Conservation (phyloP, 2,888 invertebrate genomes). For the Melolontha melolontha region DNA sequence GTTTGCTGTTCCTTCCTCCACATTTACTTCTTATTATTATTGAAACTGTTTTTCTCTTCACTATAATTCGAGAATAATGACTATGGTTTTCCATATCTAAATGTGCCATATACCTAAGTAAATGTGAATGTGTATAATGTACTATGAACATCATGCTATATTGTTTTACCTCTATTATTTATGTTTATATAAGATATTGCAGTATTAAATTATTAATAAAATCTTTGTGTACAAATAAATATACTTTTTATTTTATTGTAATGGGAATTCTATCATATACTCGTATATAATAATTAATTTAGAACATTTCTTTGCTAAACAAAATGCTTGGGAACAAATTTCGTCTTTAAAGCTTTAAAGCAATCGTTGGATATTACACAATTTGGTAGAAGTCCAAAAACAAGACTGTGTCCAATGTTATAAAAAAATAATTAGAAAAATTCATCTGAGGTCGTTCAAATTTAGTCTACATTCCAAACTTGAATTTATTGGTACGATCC, state of each 20-base stretch:
- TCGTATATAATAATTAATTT: too few species aligned
- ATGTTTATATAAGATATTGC: conserved; percentile 49
- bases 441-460: too few species aligned
- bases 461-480: too few species aligned
- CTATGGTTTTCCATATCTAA: conserved; percentile 35
- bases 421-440: too few species aligned
- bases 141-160: conserved; percentile 6
- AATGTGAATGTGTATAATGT: conserved; percentile 39
- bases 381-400: too few species aligned
- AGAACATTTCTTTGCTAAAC: too few species aligned
- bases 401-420: too few species aligned
- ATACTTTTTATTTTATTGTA: neutral
- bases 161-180: conserved; percentile 43
- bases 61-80: neutral
- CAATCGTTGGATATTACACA: too few species aligned
- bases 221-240: conserved; percentile 46
- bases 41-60: conserved; percentile 12
- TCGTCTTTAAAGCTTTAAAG: too few species aligned
- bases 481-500: too few species aligned
- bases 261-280: too few species aligned
- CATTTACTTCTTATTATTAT: conserved; percentile 8
- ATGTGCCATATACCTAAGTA: conserved; percentile 43
- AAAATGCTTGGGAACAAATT: too few species aligned
- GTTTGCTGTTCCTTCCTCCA: neutral
- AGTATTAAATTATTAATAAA: conserved; percentile 54